These are phyloP conservation scores for Catocala nupta DNA, from an alignment of 2,888 invertebrate species.

Conservation along the genomic window DNA sequence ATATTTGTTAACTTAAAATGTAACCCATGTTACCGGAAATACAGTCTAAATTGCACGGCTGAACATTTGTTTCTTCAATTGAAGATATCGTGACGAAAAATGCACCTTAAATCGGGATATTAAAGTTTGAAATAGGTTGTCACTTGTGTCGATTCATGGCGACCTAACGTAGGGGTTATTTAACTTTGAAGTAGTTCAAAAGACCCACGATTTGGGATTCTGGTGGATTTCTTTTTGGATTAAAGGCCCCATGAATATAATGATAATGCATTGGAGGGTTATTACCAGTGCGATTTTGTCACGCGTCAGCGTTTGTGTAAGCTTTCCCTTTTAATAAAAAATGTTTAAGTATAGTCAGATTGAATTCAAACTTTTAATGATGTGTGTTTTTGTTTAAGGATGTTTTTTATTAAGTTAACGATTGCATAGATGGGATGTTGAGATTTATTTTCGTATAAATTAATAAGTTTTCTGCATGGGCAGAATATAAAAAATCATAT, in stretches of 20 bases:
- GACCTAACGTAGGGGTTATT: constrained; percentile 75
- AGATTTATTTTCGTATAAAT: background rate
- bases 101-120: constrained; percentile 56
- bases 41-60: constrained; percentile 86
- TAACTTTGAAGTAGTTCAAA: constrained; percentile 87
- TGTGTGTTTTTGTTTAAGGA: constrained; percentile 19
- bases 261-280: constrained; percentile 81
- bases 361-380: constrained; percentile 18
- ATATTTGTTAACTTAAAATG: constrained; percentile 87
- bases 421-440: no score
- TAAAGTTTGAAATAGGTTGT: constrained; percentile 60
- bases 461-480: no score
- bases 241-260: constrained; percentile 86
- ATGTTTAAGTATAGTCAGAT: constrained; percentile 13
- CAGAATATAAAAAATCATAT: no score
- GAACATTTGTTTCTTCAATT: constrained; percentile 81
- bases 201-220: constrained; percentile 84
- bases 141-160: constrained; percentile 45
- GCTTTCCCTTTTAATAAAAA: constrained; percentile 58
- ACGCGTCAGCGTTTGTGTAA: constrained; percentile 66
- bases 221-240: constrained; percentile 86
- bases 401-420: background rate
- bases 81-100: constrained; percentile 51
- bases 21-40: constrained; percentile 87
- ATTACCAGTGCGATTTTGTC: constrained; percentile 74